Conservation (phyloP, 2,113 vertebrate species). For the Hydrochoerus hydrochaeris region DNA sequence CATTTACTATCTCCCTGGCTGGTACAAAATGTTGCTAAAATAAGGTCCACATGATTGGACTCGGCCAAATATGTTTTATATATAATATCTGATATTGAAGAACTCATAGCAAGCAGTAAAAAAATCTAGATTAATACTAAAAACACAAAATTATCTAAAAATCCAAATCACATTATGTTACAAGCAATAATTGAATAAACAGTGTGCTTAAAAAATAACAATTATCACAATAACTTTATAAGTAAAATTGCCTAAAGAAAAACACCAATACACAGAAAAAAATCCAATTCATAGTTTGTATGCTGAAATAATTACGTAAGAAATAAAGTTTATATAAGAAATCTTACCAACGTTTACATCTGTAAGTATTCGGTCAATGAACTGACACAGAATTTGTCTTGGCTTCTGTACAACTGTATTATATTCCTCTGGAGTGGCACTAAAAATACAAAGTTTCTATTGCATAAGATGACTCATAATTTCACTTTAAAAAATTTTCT, state of each 20-base stretch:
- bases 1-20: neutral
- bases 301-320: slow-evolving; percentile 1
- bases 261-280: slow-evolving; percentile 50
- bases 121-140: slow-evolving; percentile 42
- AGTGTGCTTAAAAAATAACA: slow-evolving; percentile 39
- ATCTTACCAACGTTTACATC: slow-evolving; percentile 96
- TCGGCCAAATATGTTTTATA: slow-evolving; percentile 10
- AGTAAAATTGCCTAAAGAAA: slow-evolving; percentile 39
- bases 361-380: slow-evolving; percentile 97
- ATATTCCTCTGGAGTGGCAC: slow-evolving; percentile 92
- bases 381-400: slow-evolving; percentile 97
- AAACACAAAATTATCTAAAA: slow-evolving; percentile 43
- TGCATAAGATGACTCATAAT: neutral
- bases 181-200: slow-evolving; percentile 4
- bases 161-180: slow-evolving; percentile 10
- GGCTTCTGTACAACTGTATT: slow-evolving; percentile 94
- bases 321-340: slow-evolving; percentile 48
- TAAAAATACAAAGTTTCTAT: slow-evolving; percentile 82
- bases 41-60: neutral
- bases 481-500: slow-evolving; percentile 46
- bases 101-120: slow-evolving; percentile 28
- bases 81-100: neutral
- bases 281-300: slow-evolving; percentile 23
- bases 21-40: slow-evolving; percentile 38
- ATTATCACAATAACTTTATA: slow-evolving; percentile 21